Percentiles rank a stretch among this genome's conserved stretches.
Conservation (phyloP, 2,113 vertebrate genomes). For the Erythrolamprus reginae region DNA sequence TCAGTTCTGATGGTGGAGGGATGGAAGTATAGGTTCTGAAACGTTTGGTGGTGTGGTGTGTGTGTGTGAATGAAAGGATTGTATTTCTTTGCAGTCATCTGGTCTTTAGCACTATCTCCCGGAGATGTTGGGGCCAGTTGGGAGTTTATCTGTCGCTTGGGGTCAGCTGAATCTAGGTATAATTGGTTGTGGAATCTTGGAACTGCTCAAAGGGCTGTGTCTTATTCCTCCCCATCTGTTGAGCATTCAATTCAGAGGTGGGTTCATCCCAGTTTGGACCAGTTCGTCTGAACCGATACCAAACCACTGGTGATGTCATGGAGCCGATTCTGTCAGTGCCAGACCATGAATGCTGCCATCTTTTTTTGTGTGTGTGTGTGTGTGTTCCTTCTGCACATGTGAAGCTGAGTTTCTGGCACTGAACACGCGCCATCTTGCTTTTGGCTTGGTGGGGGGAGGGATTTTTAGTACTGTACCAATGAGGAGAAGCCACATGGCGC, state of each 20-base stretch:
- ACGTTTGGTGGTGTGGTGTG: not conserved
- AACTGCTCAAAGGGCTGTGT: not conserved
- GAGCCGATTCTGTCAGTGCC: too few relatives aligned
- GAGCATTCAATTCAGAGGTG: not conserved
- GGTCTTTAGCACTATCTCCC: not conserved
- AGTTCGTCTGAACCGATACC: too few relatives aligned
- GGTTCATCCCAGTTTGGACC: too few relatives aligned
- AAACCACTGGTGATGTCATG: too few relatives aligned
- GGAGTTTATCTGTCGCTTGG: not conserved
- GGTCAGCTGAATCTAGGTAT: not conserved
- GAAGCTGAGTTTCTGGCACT: too few relatives aligned
- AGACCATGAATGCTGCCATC: too few relatives aligned
- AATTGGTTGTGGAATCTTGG: not conserved
- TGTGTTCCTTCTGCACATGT: too few relatives aligned
- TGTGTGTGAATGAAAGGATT: not conserved
- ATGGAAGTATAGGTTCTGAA: not conserved
- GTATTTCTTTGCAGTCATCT: not conserved
- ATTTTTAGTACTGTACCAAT: too few relatives aligned
- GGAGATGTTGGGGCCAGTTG: not conserved
- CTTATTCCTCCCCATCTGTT: not conserved
- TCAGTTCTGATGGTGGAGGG: not conserved
- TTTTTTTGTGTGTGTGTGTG: too few relatives aligned
- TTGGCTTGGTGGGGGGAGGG: too few relatives aligned
- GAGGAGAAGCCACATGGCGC: too few relatives aligned
- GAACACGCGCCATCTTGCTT: too few relatives aligned